Conservation (phyloP, 2,888 invertebrate genomes). For the Litoditis marina region DNA sequence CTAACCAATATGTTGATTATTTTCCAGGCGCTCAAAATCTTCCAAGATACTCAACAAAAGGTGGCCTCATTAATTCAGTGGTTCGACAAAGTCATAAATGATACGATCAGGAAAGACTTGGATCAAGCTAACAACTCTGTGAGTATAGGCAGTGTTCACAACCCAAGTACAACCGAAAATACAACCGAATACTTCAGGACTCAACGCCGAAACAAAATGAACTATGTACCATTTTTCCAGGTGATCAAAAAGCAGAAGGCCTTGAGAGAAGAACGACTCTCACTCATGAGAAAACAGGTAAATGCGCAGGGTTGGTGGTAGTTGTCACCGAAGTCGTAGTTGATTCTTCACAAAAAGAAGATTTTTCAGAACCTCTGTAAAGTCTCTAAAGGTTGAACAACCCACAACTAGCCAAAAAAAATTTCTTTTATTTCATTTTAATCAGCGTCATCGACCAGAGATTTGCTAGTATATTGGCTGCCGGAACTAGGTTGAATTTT, state of each 20-base stretch:
- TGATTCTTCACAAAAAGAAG: not conserved
- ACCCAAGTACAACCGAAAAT: not conserved
- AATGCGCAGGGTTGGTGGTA: not conserved
- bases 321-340: too few relatives aligned
- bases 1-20: too few relatives aligned
- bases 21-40: conserved; percentile 63
- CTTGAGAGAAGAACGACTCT: conserved; percentile 65
- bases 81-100: conserved; percentile 66
- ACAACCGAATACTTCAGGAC: not conserved
- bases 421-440: too few relatives aligned
- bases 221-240: conserved; percentile 20
- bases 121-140: conserved; percentile 63
- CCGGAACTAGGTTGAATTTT: too few relatives aligned
- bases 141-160: not conserved
- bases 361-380: too few relatives aligned
- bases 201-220: not conserved
- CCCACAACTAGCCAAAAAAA: too few relatives aligned
- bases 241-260: conserved; percentile 63
- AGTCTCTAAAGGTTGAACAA: too few relatives aligned
- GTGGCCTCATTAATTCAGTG: conserved; percentile 66
- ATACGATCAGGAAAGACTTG: conserved; percentile 66
- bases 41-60: conserved; percentile 64
- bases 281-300: conserved; percentile 65
- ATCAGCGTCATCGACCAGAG: too few relatives aligned
- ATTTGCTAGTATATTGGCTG: too few relatives aligned